Percentiles rank a stretch among this genome's conserved stretches.
These are phyloP conservation scores for Menidia beryllina DNA, from an alignment of 2,113 vertebrate genomes.

Conservation along the genomic window DNA sequence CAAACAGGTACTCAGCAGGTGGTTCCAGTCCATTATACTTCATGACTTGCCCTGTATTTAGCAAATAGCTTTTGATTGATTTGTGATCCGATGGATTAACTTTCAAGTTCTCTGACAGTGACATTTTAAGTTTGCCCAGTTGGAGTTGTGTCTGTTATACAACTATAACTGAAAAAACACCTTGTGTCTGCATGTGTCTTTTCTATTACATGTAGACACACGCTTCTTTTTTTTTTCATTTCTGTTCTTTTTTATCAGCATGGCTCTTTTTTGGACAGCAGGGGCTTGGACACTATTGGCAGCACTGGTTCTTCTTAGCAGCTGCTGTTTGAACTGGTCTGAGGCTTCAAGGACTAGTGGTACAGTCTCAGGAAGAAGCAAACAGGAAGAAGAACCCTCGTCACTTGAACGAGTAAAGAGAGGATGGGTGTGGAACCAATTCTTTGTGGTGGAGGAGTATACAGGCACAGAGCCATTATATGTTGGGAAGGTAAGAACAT, in stretches of 20 bases:
- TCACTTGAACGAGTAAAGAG: constrained; percentile 90
- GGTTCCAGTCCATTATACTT: constrained; percentile 45
- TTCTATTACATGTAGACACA: constrained; percentile 71
- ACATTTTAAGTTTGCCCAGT: constrained; percentile 35
- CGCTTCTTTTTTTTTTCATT: constrained; percentile 19
- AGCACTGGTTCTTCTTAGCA: constrained; percentile 68
- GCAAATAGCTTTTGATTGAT: constrained; percentile 50
- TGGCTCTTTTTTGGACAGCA: constrained; percentile 72
- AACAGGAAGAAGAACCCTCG: constrained; percentile 73
- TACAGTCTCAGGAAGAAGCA: constrained; percentile 35
- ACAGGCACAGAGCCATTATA: constrained; percentile 97
- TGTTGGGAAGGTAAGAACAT: constrained; percentile 95
- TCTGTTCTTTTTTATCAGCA: constrained; percentile 49
- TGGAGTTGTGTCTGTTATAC: constrained; percentile 33
- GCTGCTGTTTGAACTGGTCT: constrained; percentile 65
- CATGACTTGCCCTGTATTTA: constrained; percentile 43
- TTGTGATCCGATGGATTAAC: constrained; percentile 68
- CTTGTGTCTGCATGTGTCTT: constrained; percentile 28
- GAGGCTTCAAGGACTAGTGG: constrained; percentile 79
- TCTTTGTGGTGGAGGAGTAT: constrained; percentile 99
- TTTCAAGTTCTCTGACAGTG: constrained; percentile 44
- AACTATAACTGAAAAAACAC: constrained; percentile 17
- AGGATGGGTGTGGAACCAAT: constrained; percentile 99
- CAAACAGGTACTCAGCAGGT: constrained; percentile 32
- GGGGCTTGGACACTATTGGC: constrained; percentile 64